phyloP scores from a whole-genome alignment of 2,113 vertebrate species.

The Thymallus thymallus region DNA sequence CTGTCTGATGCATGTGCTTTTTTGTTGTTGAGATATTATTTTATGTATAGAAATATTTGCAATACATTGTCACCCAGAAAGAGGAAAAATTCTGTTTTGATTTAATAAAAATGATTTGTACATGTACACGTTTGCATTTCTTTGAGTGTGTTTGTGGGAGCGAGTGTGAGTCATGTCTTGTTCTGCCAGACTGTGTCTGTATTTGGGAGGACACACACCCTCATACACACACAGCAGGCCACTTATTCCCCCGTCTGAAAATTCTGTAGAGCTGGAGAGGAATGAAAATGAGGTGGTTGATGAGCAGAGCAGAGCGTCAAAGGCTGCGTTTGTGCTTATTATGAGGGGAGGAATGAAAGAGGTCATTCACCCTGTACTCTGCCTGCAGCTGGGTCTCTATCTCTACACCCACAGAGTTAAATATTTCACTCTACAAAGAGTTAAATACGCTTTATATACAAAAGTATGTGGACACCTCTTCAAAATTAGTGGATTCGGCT shows the following conservation, averaged over 20 bases:
- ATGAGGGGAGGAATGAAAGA: slow-evolving; percentile 58
- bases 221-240: slow-evolving; percentile 38
- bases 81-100: slow-evolving; percentile 64
- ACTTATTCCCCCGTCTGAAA: slow-evolving; percentile 41
- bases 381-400: slow-evolving; percentile 46
- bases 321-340: slow-evolving; percentile 57
- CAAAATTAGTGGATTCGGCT: too few relatives aligned
- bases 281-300: slow-evolving; percentile 62
- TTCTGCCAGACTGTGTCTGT: slow-evolving; percentile 19
- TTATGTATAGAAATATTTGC: slow-evolving; percentile 74
- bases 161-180: not conserved
- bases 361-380: slow-evolving; percentile 31
- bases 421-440: too few relatives aligned
- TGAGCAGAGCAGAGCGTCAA: slow-evolving; percentile 49
- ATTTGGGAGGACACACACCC: slow-evolving; percentile 5
- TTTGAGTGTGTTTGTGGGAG: slow-evolving; percentile 6
- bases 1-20: slow-evolving; percentile 56
- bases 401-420: not conserved
- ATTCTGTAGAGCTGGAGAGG: slow-evolving; percentile 35
- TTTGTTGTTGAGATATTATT: slow-evolving; percentile 57
- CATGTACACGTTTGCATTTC: slow-evolving; percentile 3
- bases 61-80: slow-evolving; percentile 57
- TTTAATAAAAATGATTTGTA: slow-evolving; percentile 79
- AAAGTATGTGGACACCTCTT: too few relatives aligned
- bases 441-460: too few relatives aligned